phyloP scores from a whole-genome alignment of 1,140 invertebrate genomes.

The Batillaria attramentaria region DNA sequence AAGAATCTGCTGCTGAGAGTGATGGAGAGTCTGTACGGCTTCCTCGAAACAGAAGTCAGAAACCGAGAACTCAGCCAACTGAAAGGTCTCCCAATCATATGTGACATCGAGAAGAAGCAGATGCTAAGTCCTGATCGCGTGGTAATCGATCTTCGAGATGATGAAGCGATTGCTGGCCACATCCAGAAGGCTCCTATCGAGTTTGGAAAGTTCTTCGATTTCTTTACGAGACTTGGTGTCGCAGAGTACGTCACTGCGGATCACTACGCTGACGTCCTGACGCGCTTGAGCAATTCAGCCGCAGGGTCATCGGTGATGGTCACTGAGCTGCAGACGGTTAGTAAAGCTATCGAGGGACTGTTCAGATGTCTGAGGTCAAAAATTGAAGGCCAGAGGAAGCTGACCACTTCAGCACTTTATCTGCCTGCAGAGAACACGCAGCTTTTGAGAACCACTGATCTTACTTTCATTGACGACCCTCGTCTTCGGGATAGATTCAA shows the following conservation, averaged over 20 bases:
- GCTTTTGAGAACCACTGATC: conserved; percentile 29
- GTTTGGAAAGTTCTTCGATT: conserved; percentile 42
- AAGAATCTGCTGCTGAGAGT: neutral
- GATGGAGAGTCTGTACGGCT: neutral
- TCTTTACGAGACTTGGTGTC: conserved; percentile 54
- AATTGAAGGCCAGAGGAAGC: neutral
- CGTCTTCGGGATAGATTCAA: conserved; percentile 17
- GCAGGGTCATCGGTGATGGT: too few species aligned
- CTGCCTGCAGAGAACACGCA: conserved; percentile 38
- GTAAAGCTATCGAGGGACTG: conserved; percentile 44
- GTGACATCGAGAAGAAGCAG: conserved; percentile 23
- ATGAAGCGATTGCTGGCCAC: conserved; percentile 49
- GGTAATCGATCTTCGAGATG: conserved; percentile 43
- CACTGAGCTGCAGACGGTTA: too few species aligned
- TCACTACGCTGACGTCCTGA: conserved; percentile 47
- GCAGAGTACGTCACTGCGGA: conserved; percentile 29
- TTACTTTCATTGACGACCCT: conserved; percentile 39
- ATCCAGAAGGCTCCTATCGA: conserved; percentile 45
- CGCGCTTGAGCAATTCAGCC: conserved; percentile 22
- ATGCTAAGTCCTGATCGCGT: conserved; percentile 47
- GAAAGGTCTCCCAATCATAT: conserved; percentile 36
- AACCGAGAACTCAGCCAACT: neutral
- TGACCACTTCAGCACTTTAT: conserved; percentile 38
- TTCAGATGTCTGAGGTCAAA: conserved; percentile 23
- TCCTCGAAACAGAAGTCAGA: neutral